Percentiles rank a stretch among this genome's conserved stretches.
Evolutionary conservation across 2,113 vertebrate genomes (phyloP).

Genomic region (Toxotes jaculatrix): DNA sequence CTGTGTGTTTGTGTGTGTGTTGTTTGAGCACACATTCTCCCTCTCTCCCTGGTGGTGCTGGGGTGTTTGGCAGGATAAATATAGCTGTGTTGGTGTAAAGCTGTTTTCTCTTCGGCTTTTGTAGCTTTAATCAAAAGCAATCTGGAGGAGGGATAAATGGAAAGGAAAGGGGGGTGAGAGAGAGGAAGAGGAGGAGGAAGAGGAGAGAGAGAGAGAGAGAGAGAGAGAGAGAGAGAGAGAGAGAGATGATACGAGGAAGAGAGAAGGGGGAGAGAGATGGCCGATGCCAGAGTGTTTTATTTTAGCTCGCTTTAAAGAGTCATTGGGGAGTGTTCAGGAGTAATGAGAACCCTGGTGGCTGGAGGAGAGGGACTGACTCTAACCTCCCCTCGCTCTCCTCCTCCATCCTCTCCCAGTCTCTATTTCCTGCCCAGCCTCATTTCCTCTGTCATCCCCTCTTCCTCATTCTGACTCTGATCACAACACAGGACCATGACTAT

Average conservation of each 20-base stretch:
- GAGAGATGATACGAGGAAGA: not conserved
- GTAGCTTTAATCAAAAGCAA: slow-evolving; percentile 87
- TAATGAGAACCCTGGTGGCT: slow-evolving; percentile 79
- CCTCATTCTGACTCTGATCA: slow-evolving; percentile 39
- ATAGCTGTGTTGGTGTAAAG: slow-evolving; percentile 83
- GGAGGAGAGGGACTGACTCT: slow-evolving; percentile 64
- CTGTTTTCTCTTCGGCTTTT: slow-evolving; percentile 81
- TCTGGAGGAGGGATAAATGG: slow-evolving; percentile 82
- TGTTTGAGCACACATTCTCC: slow-evolving; percentile 42
- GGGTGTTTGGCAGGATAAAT: slow-evolving; percentile 85
- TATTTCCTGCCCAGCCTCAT: slow-evolving; percentile 47
- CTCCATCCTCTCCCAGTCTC: slow-evolving; percentile 44
- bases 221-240: slow-evolving; percentile 25
- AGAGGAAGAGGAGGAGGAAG: slow-evolving; percentile 7
- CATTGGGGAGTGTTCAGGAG: slow-evolving; percentile 78
- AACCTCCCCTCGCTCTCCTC: slow-evolving; percentile 44
- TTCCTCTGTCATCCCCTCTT: slow-evolving; percentile 42
- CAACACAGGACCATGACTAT: slow-evolving; percentile 26
- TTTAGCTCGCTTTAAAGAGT: slow-evolving; percentile 81
- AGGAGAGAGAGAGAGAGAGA: slow-evolving; percentile 11
- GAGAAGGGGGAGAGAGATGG: slow-evolving; percentile 6
- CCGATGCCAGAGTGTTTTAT: slow-evolving; percentile 81
- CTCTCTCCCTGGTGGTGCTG: slow-evolving; percentile 79
- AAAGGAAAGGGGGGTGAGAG: slow-evolving; percentile 45
- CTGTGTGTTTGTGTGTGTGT: slow-evolving; percentile 36